Evolutionary conservation across 2,797 vertebrate genomes (phyloP).

Genomic region (Thalassophryne amazonica): DNA sequence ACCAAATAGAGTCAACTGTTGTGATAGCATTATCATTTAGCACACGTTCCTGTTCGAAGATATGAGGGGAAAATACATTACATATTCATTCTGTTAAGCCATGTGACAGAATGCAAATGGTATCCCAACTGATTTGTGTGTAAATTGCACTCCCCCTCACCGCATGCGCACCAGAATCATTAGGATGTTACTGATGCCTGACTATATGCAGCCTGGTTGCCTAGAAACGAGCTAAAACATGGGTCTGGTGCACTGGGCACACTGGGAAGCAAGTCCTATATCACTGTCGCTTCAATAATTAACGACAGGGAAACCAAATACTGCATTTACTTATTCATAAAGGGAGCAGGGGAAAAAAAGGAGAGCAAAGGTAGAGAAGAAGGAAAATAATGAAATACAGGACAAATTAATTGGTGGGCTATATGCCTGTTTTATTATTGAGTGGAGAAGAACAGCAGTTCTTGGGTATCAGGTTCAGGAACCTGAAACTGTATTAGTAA

Average conservation of each 20-base stretch:
- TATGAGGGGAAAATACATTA: slow-evolving; percentile 43
- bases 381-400: slow-evolving; percentile 51
- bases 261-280: slow-evolving; percentile 79
- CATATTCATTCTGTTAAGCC: slow-evolving; percentile 58
- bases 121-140: slow-evolving; percentile 71
- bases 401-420: slow-evolving; percentile 29
- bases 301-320: slow-evolving; percentile 81
- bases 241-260: slow-evolving; percentile 72
- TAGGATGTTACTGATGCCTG: slow-evolving; percentile 82
- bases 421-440: slow-evolving; percentile 25
- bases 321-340: slow-evolving; percentile 82
- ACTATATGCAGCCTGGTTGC: slow-evolving; percentile 80
- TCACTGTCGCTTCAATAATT: slow-evolving; percentile 84
- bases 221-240: slow-evolving; percentile 80
- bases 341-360: slow-evolving; percentile 51
- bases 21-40: slow-evolving; percentile 46
- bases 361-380: slow-evolving; percentile 5
- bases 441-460: slow-evolving; percentile 32
- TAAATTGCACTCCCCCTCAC: slow-evolving; percentile 75
- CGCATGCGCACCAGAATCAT: slow-evolving; percentile 73
- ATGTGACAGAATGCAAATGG: slow-evolving; percentile 66
- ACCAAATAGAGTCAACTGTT: slow-evolving; percentile 20
- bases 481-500: slow-evolving; percentile 25
- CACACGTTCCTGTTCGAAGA: slow-evolving; percentile 39
- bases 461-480: slow-evolving; percentile 32